phyloP scores from a whole-genome alignment of 1,140 invertebrate species.

The Artemia franciscana region DNA sequence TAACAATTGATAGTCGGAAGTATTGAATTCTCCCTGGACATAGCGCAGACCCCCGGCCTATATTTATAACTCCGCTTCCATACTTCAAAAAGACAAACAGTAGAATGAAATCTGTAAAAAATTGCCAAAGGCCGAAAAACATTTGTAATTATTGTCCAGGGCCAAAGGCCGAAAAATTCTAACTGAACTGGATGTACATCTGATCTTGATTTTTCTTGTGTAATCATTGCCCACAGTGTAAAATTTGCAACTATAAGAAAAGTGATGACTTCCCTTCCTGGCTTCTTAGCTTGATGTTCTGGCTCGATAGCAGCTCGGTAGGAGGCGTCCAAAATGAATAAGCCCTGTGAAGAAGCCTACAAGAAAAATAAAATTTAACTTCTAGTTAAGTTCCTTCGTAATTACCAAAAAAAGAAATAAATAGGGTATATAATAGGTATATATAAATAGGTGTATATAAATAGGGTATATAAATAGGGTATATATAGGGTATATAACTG shows the following conservation, averaged over 20 bases:
- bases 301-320: constrained; percentile 45
- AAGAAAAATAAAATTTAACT: constrained; percentile 16
- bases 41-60: no score
- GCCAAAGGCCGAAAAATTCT: constrained; percentile 40
- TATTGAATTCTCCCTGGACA: no score
- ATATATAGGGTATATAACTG: no score
- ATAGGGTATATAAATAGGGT: no score
- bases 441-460: no score
- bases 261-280: constrained; percentile 59
- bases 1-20: no score
- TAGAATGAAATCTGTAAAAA: constrained; percentile 40
- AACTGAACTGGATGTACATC: constrained; percentile 52
- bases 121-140: constrained; percentile 32
- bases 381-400: no score
- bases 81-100: constrained; percentile 58
- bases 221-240: constrained; percentile 64
- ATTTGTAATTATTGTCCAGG: constrained; percentile 33
- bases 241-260: constrained; percentile 54
- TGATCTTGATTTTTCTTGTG: constrained; percentile 53
- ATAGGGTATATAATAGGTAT: no score
- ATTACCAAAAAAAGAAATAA: no score
- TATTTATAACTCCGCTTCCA: constrained; percentile 42
- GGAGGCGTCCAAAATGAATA: constrained; percentile 84
- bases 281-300: constrained; percentile 55
- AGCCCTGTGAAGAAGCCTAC: constrained; percentile 66